Evolutionary conservation across 2,888 invertebrate species (phyloP), one percentile per base, ranked within the genome.

Genomic region (Chloroclystis v-ata): DNA sequence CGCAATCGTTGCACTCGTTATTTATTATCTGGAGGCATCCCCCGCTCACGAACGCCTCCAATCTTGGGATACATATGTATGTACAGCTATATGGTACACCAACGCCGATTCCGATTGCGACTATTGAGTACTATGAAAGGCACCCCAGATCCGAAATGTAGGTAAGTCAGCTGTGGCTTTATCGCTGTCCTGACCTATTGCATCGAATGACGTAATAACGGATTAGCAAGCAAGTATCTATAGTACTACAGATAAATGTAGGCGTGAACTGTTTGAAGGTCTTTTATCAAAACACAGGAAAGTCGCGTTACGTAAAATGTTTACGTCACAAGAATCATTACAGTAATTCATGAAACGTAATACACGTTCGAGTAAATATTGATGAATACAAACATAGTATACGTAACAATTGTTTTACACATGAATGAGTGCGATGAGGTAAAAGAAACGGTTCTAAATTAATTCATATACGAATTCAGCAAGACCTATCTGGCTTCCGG

Each of bases 1-100:
- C 83, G 84, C 85, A 84, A 86, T 84, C 86, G 83, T 78, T 87
- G 86, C 86, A 86, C 84, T 85, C 81, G 82, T 84, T 84, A 86
- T 87, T 86, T 85, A 85, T 86, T 82, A 83, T 84, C 85, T 77
- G 68, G 69, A 82, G 75, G 75, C 78, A 77, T 75, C 76, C 78
- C 81, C 75, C 75, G 68, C 65, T 68, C 62, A 64, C 72, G 62
- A 69, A 64, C 66, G 70, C 65, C 68, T 69, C 67, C 62, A 63
- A 68, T 66, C 69, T 69, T 63, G 61, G 59, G n/a, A n/a, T n/a
- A 61, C 59, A 54, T 58, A 65, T 54, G 56, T 50, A 47, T 40
- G 12, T 38, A 38, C 10, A 32, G 29, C 30, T 43, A 52, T 28
- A 53, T 12, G 28, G 20, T 51, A 39, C 47, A 48, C 28, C 37